phyloP scores from a whole-genome alignment of 2,797 vertebrate species.

The Anniella stebbinsi region DNA sequence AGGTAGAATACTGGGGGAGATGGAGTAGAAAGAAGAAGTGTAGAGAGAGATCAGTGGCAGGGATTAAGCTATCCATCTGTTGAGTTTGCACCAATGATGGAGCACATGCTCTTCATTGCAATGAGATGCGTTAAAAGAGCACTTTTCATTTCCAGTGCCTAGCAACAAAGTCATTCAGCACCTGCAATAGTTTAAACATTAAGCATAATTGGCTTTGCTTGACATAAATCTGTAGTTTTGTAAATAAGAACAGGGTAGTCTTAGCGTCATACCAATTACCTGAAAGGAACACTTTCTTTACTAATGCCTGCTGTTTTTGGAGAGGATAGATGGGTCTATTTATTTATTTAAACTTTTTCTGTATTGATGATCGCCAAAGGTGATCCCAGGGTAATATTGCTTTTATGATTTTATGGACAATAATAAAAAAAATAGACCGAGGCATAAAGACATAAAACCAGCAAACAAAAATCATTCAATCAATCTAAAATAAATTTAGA shows the following conservation, averaged over 20 bases:
- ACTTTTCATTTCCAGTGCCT: constrained; percentile 79
- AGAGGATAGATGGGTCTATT: constrained; percentile 56
- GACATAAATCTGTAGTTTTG: constrained; percentile 86
- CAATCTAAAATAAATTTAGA: not conserved
- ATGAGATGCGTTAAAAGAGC: constrained; percentile 77
- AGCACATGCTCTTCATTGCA: constrained; percentile 76
- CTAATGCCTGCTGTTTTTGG: constrained; percentile 78
- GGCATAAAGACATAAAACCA: not conserved
- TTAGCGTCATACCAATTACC: constrained; percentile 82
- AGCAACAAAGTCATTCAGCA: constrained; percentile 84
- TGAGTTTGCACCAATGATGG: constrained; percentile 71
- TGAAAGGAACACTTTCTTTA: constrained; percentile 82
- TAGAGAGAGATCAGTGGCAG: constrained; percentile 45
- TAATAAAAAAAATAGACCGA: not conserved
- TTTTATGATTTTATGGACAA: too few relatives aligned
- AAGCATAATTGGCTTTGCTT: constrained; percentile 86
- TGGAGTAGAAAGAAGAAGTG: not conserved
- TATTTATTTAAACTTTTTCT: constrained; percentile 7
- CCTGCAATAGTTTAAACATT: constrained; percentile 87
- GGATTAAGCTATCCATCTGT: constrained; percentile 76
- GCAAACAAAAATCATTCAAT: not conserved
- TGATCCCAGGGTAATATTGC: not conserved
- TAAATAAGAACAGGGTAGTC: constrained; percentile 84
- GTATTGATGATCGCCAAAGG: not conserved
- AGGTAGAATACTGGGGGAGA: not conserved